Evolutionary conservation across 2,797 vertebrate genomes (phyloP), one percentile per base, ranked within the genome.

Genomic region (Oryzias dopingdopingensis): DNA sequence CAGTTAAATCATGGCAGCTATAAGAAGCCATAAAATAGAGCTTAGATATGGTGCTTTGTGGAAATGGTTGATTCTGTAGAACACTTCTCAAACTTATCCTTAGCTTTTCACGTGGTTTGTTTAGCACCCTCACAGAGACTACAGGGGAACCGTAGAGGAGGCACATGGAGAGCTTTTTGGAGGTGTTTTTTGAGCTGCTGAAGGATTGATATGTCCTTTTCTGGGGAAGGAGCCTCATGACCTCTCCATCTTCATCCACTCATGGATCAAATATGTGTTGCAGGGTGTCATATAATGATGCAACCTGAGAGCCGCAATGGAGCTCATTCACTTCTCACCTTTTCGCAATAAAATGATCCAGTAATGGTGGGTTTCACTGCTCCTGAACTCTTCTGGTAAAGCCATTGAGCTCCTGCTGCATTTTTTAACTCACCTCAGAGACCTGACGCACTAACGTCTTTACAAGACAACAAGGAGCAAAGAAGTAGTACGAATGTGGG

Each of bases 361-460:
- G 55, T 59, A 56, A 49, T 50, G 44, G 59, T 46, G 32, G 2
- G 55, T n/a, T 62, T 22, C 49, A 16, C 60, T 45, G 6, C 47
- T 14, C 0, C 18, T 53, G 51, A n/a, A 64, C 15, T 47, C 54
- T 53, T 84, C 89, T 90, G 89, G 62, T 83, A 89, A 90, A 91
- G 23, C 61, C 73, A 88, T 90, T 74, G 53, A 79, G 51, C 67
- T 77, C 46, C 66, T 46, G 65, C 65, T 59, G 58, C 84, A 84
- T 87, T 86, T 76, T 61, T 86, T 55, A 13, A 23, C 60, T 75
- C 74, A 67, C 81, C 80, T 82, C 78, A 72, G 87, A 88, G 87
- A 80, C 76, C 73, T 63, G 51, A 73, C 18, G 15, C 14, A 29
- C 72, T 89, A 84, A 88, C 71, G 49, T 76, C 72, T 90, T 88